Evolutionary conservation across 2,113 vertebrate genomes (phyloP), one percentile per base, ranked within the genome.

Genomic region (Oenanthe oenanthe): DNA sequence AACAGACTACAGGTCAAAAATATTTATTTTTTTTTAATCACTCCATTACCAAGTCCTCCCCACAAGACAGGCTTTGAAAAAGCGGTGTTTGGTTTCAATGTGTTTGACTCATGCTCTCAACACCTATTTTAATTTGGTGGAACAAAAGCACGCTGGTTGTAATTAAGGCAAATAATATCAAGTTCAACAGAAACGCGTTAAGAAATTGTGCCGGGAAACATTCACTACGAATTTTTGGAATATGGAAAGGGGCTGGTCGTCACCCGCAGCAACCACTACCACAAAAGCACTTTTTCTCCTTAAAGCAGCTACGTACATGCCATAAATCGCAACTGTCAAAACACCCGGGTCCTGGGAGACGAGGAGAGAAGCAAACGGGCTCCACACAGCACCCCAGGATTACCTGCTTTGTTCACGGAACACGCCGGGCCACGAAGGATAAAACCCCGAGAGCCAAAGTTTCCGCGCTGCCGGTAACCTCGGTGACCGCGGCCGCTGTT

Each of bases 291-390:
- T 85, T 88, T 82, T 71, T 43, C 73, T 57, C 56, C 83, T 71
- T 47, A 50, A 74, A 93, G 60, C 17, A 53, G 74, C 54, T 5
- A 24, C 3, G 68, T 1, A 17, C 76, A 21, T 42, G 56, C 5
- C 56, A 29, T 73, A 91, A 92, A 94, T 86, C 8, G 5, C 76
- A 50, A 74, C 67, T 95, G 94, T 95, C 95, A 94, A 92, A 94
- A 83, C 77, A 65, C 36, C 24, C 2, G 17, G 53, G 77, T 2
- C 0, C 24, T 12, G 31, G 84, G 68, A 62, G 92, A 87, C 0
- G 60, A 61, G 63, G 15, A 9, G 40, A 21, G 40, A 32, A 47
- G 65, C 81, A 6, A 57, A 38, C 0, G 7, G 10, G 70, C 66
- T 92, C 38, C 53, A 8, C 12, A 4, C 38, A 28, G 43, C 38